Conservation (phyloP, 1,140 invertebrate genomes). For the Neodiprion virginianus region DNA sequence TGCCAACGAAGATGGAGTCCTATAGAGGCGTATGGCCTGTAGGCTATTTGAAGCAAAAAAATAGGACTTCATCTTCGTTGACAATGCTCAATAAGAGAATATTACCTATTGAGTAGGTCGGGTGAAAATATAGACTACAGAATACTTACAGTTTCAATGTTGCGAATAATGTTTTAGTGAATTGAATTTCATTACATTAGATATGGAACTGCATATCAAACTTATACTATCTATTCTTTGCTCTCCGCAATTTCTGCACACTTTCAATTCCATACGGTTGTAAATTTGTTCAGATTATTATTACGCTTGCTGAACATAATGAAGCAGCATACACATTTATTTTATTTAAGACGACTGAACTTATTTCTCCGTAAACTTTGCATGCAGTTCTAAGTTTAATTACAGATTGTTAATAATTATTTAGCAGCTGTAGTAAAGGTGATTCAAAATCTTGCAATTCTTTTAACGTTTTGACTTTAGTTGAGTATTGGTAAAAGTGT, state of each 20-base stretch:
- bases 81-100: neutral
- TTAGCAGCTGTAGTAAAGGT: neutral
- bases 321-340: too few species aligned
- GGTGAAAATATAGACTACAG: neutral
- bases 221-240: neutral
- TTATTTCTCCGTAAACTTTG: too few species aligned
- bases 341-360: too few species aligned
- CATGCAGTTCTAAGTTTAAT: too few species aligned
- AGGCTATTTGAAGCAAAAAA: too few species aligned
- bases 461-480: neutral
- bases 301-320: neutral
- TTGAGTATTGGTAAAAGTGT: neutral
- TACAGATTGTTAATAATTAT: too few species aligned
- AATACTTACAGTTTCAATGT: too few species aligned
- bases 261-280: neutral
- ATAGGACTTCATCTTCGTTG: too few species aligned
- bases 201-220: neutral
- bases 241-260: neutral
- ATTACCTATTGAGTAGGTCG: neutral
- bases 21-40: too few species aligned
- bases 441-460: neutral
- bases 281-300: neutral
- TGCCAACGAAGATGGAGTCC: conserved; percentile 20
- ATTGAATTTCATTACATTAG: too few species aligned
- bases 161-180: too few species aligned